phyloP scores from a whole-genome alignment of 2,797 vertebrate genomes.

The Clarias platycephalus region DNA sequence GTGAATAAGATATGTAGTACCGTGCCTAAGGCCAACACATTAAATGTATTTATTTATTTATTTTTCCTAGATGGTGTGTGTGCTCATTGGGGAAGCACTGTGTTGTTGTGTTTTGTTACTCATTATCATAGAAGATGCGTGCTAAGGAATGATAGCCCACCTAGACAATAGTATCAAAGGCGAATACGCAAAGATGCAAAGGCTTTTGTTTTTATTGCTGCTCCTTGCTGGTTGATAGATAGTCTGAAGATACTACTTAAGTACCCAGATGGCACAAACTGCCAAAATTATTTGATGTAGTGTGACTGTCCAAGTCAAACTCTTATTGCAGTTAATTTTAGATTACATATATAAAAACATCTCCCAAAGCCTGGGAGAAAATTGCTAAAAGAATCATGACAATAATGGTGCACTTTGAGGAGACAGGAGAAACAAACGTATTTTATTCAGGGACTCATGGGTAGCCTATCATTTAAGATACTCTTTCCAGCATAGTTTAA shows the following conservation, averaged over 20 bases:
- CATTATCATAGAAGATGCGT: constrained; percentile 55
- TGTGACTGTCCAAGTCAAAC: constrained; percentile 31
- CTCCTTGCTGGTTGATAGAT: constrained; percentile 53
- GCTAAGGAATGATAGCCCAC: constrained; percentile 36
- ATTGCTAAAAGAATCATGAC: constrained; percentile 37
- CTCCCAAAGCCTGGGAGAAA: constrained; percentile 42
- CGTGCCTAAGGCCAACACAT: constrained; percentile 49
- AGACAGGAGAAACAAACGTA: constrained; percentile 35
- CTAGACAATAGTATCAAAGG: constrained; percentile 69
- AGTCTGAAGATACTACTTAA: constrained; percentile 60
- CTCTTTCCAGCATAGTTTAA: constrained; percentile 55
- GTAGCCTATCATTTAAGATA: constrained; percentile 51
- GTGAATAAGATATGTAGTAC: constrained; percentile 53
- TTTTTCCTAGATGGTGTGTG: constrained; percentile 71
- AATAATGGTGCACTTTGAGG: constrained; percentile 55
- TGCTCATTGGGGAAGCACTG: constrained; percentile 58
- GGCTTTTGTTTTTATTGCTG: constrained; percentile 69
- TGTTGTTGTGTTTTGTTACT: constrained; percentile 58
- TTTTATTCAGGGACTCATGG: constrained; percentile 55
- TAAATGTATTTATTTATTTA: constrained; percentile 83
- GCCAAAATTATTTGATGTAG: constrained; percentile 34
- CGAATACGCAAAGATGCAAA: constrained; percentile 73
- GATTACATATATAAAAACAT: constrained; percentile 17
- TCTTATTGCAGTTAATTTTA: constrained; percentile 31
- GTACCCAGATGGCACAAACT: constrained; percentile 43